A percentile compares a stretch with the other conserved stretches of the same genome.
phyloP scores from a whole-genome alignment of 53 echinoderm and acorn worm species.

The Antedon mediterranea region DNA sequence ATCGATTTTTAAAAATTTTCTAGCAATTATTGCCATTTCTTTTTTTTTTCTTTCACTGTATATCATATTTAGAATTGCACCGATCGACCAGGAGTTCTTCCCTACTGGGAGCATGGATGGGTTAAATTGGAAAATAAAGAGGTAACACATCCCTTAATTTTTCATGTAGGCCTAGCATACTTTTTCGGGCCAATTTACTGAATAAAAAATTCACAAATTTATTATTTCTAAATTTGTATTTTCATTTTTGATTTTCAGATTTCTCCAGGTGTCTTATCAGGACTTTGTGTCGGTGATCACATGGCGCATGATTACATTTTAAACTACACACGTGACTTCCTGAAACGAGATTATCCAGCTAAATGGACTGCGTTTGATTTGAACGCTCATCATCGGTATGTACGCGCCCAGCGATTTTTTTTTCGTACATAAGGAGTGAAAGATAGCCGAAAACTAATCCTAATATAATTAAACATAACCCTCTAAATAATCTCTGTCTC shows the following conservation, averaged over 20 bases:
- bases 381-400: constrained; percentile 72
- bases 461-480: too few species aligned
- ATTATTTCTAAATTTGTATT: too few species aligned
- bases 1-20: too few species aligned
- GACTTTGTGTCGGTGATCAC: constrained; percentile 65
- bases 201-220: too few species aligned
- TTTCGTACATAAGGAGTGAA: background rate
- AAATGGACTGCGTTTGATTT: constrained; percentile 79
- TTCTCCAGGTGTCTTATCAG: constrained; percentile 39
- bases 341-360: constrained; percentile 41
- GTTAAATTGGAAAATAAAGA: constrained; percentile 53
- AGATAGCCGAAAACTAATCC: too few species aligned
- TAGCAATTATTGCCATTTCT: too few species aligned
- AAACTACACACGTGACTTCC: constrained; percentile 53
- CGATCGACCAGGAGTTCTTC: constrained; percentile 55
- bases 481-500: too few species aligned
- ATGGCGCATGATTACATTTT: constrained; percentile 65
- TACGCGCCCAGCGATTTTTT: background rate
- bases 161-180: too few species aligned
- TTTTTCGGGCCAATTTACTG: too few species aligned
- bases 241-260: constrained; percentile 1
- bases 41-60: too few species aligned
- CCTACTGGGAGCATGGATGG: constrained; percentile 78
- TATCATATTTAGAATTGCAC: constrained; percentile 35
- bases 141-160: too few species aligned